These are phyloP conservation scores for Cairina moschata DNA, from an alignment of 2,113 vertebrate species.

Conservation along the genomic window DNA sequence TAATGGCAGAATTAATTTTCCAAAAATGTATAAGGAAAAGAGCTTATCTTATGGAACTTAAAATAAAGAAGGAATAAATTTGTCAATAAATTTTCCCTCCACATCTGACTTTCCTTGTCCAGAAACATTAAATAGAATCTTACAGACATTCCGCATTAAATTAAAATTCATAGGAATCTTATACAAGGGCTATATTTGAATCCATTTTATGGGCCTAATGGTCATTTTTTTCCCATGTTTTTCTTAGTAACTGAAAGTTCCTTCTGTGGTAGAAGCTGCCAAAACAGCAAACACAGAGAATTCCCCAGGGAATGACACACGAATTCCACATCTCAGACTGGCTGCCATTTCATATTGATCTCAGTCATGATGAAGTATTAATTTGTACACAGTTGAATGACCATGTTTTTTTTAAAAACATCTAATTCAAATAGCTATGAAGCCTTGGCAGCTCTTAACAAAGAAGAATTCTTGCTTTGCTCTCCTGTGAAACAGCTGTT, in stretches of 20 bases:
- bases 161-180: constrained; percentile 52
- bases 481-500: constrained; percentile 1
- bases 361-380: constrained; percentile 59
- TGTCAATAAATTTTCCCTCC: constrained; percentile 5
- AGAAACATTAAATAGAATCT: constrained; percentile 50
- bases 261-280: constrained; percentile 50
- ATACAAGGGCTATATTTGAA: constrained; percentile 57
- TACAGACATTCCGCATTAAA: constrained; percentile 53
- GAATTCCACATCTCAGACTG: constrained; percentile 39
- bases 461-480: constrained; percentile 19
- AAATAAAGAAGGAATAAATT: constrained; percentile 36
- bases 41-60: constrained; percentile 32
- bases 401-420: background rate
- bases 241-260: constrained; percentile 57
- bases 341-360: constrained; percentile 61
- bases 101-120: constrained; percentile 43
- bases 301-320: constrained; percentile 5
- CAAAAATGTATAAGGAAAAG: constrained; percentile 10
- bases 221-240: constrained; percentile 52
- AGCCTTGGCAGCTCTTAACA: constrained; percentile 18
- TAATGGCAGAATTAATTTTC: constrained; percentile 24
- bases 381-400: constrained; percentile 55
- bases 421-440: constrained; percentile 32
- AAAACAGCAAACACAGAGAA: constrained; percentile 54
- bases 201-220: constrained; percentile 41